Conservation (phyloP, 2,797 vertebrate genomes). For the Ptychobarbus kaznakovi region DNA sequence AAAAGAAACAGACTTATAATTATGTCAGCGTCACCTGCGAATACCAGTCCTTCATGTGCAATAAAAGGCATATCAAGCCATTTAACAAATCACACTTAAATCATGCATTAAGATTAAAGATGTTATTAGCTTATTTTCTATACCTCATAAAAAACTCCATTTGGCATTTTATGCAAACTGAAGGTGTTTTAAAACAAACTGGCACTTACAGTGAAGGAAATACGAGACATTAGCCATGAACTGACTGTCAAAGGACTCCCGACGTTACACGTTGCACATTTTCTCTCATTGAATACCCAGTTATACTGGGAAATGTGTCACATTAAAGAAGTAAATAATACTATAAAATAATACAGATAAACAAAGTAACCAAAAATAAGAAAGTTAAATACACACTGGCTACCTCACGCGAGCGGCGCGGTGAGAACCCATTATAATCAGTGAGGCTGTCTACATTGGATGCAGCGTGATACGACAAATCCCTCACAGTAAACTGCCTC, state of each 20-base stretch:
- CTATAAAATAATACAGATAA: too few species aligned
- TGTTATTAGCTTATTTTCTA: constrained; percentile 17
- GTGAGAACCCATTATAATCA: too few species aligned
- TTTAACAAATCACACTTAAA: neutral
- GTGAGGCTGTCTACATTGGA: too few species aligned
- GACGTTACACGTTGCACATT: neutral
- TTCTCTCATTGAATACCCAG: neutral
- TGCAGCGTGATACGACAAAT: too few species aligned
- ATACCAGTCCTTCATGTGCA: neutral
- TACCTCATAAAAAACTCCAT: constrained; percentile 10
- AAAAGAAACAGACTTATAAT: constrained; percentile 61
- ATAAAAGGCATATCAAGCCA: constrained; percentile 7
- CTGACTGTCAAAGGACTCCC: neutral
- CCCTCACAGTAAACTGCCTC: too few species aligned
- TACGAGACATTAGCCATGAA: neutral
- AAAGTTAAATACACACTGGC: too few species aligned
- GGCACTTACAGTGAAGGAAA: neutral
- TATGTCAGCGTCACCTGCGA: constrained; percentile 5
- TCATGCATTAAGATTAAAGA: neutral
- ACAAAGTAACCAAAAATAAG: too few species aligned
- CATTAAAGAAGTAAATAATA: neutral
- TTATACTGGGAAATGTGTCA: constrained; percentile 10
- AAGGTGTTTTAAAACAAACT: constrained; percentile 8
- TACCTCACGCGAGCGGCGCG: too few species aligned
- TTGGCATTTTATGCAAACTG: neutral